Conservation (phyloP, 2,888 invertebrate genomes). For the Heliothis peltigera region DNA sequence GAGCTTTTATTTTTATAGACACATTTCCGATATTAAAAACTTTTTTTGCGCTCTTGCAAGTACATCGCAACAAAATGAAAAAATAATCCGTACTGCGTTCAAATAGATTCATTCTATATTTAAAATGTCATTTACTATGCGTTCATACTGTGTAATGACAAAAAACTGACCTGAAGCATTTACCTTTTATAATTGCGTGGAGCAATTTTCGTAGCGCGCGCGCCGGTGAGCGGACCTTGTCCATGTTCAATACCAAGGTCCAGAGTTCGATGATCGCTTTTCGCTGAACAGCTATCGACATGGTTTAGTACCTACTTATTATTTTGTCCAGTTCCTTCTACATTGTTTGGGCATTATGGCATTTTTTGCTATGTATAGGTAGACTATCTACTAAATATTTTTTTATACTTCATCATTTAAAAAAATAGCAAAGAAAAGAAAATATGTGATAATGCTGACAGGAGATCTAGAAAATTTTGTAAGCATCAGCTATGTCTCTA, state of each 20-base stretch:
- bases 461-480: no score
- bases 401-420: no score
- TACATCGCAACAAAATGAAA: background rate
- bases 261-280: constrained; percentile 87
- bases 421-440: no score
- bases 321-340: background rate
- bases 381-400: no score
- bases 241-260: constrained; percentile 85
- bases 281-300: constrained; percentile 68
- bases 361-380: no score
- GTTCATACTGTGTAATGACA: constrained; percentile 20
- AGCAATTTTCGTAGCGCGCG: constrained; percentile 48
- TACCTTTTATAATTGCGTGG: constrained; percentile 31
- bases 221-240: constrained; percentile 72
- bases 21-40: no score
- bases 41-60: background rate
- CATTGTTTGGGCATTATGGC: background rate
- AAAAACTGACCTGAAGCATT: background rate
- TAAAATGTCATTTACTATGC: background rate
- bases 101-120: background rate
- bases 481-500: no score
- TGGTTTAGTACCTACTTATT: constrained; percentile 15
- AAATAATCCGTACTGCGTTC: background rate
- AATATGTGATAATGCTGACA: no score
- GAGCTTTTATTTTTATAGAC: no score